Evolutionary conservation across 2,888 invertebrate genomes (phyloP).

Genomic region (Keiferia lycopersicella): DNA sequence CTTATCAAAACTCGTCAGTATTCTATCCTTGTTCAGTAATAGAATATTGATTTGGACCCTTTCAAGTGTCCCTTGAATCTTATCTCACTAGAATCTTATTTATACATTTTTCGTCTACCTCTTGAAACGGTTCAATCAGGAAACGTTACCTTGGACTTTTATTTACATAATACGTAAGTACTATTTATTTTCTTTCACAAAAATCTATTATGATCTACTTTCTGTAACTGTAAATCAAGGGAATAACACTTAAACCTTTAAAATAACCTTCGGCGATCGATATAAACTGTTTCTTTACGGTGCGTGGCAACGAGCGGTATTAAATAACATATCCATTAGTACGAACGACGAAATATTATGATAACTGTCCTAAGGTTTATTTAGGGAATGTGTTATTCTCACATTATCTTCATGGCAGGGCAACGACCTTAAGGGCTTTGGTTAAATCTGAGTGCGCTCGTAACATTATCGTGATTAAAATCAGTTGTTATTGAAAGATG

Average conservation of each 20-base stretch:
- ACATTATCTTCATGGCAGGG: constrained; percentile 53
- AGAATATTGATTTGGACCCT: constrained; percentile 11
- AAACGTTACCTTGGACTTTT: background rate
- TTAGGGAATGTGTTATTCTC: constrained; percentile 55
- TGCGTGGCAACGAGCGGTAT: constrained; percentile 24
- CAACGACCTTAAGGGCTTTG: constrained; percentile 56
- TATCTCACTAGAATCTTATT: constrained; percentile 12
- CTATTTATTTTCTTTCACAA: background rate
- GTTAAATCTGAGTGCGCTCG: constrained; percentile 44
- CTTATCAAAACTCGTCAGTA: background rate
- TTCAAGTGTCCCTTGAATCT: constrained; percentile 9
- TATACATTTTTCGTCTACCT: background rate
- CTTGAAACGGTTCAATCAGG: constrained; percentile 4
- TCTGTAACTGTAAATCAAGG: background rate
- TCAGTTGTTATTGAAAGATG: background rate
- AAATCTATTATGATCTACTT: background rate
- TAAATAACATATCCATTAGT: constrained; percentile 40
- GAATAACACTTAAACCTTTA: background rate
- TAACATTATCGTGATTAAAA: constrained; percentile 39
- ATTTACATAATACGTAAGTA: too few species aligned
- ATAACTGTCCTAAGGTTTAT: constrained; percentile 50
- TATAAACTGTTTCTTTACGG: constrained; percentile 16
- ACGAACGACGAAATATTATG: constrained; percentile 50
- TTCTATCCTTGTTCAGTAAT: background rate
- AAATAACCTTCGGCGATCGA: constrained; percentile 18